These are phyloP conservation scores for Fistularia tabacaria DNA, from an alignment of 2,797 vertebrate genomes.

Conservation along the genomic window DNA sequence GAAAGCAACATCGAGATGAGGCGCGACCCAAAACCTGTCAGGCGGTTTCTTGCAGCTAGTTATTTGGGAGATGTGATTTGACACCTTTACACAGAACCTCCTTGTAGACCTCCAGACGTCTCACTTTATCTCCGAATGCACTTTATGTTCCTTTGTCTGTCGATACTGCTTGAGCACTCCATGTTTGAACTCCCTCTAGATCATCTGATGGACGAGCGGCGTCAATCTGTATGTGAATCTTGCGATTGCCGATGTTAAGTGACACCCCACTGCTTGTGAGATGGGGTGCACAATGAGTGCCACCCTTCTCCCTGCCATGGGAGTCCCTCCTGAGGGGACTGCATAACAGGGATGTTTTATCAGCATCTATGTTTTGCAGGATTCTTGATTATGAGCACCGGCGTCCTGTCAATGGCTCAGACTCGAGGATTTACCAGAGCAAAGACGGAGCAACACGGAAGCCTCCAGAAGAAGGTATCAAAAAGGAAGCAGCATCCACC, in stretches of 20 bases:
- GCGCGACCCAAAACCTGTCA: conserved; percentile 38
- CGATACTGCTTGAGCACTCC: too few species aligned
- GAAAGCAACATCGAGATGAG: conserved; percentile 22
- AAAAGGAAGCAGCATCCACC: conserved; percentile 13
- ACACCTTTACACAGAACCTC: too few species aligned
- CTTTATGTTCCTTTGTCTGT: too few species aligned
- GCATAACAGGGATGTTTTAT: too few species aligned
- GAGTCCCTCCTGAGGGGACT: conserved; percentile 16
- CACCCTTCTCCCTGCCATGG: too few species aligned
- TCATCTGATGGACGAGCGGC: conserved; percentile 35
- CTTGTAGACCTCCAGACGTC: conserved; percentile 7
- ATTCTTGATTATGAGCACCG: too few species aligned
- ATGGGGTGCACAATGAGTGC: conserved; percentile 19
- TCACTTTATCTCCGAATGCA: too few species aligned
- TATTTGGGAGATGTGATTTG: too few species aligned
- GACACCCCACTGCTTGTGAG: conserved; percentile 56
- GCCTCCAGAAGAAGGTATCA: conserved; percentile 9
- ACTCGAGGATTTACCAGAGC: not conserved
- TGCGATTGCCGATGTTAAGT: conserved; percentile 58
- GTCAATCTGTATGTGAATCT: conserved; percentile 52
- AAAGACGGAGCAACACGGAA: conserved; percentile 6
- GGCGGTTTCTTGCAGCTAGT: not conserved
- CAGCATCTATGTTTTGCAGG: too few species aligned
- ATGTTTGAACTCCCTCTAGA: too few species aligned
- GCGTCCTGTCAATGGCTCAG: too few species aligned